Conservation (phyloP, 2,113 vertebrate species). For the Rynchops niger region DNA sequence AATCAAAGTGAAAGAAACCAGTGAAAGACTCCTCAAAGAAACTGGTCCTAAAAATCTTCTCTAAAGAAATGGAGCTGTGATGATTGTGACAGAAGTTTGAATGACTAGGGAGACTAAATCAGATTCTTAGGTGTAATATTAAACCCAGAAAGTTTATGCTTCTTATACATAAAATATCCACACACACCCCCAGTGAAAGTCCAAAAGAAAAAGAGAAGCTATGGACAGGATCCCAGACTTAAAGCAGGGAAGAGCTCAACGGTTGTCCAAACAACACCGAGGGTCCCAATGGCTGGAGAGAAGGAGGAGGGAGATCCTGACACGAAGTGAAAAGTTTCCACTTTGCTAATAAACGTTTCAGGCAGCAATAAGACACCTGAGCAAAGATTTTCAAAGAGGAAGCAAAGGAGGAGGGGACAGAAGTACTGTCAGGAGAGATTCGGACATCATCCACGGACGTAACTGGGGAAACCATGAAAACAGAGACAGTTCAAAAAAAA, state of each 20-base stretch:
- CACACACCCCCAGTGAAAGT: background rate
- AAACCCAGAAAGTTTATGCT: background rate
- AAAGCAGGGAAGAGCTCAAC: background rate
- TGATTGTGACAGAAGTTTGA: background rate
- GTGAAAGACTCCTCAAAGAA: background rate
- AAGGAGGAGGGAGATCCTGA: background rate
- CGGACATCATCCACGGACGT: accelerated
- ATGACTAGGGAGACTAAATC: background rate
- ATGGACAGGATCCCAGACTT: background rate
- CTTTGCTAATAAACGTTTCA: background rate
- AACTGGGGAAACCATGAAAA: background rate
- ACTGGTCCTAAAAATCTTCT: background rate
- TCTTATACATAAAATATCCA: background rate
- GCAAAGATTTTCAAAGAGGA: background rate
- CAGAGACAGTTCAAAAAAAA: background rate
- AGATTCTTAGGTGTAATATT: background rate
- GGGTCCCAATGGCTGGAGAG: background rate
- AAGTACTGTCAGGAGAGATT: background rate
- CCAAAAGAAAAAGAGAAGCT: background rate
- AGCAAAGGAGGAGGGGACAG: background rate
- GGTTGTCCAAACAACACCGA: background rate
- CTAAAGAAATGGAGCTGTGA: background rate
- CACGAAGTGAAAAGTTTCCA: background rate
- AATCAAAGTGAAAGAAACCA: background rate
- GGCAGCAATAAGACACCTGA: background rate